Evolutionary conservation across 2,113 vertebrate species (phyloP), one percentile per base, ranked within the genome.

Genomic region (Papio anubis): DNA sequence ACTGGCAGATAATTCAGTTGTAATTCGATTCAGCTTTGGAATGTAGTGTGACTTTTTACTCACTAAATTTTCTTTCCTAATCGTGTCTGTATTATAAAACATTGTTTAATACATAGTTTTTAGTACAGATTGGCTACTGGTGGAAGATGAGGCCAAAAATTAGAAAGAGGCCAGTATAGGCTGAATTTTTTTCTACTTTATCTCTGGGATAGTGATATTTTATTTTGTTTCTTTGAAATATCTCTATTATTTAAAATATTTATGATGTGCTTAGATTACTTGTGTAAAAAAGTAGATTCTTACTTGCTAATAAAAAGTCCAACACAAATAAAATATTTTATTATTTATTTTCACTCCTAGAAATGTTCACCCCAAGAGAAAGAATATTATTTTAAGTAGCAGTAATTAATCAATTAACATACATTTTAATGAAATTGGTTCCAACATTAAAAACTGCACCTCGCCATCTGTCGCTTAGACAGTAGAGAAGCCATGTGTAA

Each of bases 371-470:
- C 30, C 55, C 20, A 38, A 95, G n/a, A 80, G 0, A 87, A 92
- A 86, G 30, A 43, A 79, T 87, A 55, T 40, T 70, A 27, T 40
- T 90, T 89, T 83, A 94, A 94, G 84, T 81, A 90, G 64, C 75
- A 73, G 64, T 83, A 55, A 13, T 89, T 85, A 82, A 55, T 85
- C 48, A 68, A n/a, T 81, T 72, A 93, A 81, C 27, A 16, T 16
- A 57, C 61, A 55, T 93, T 95, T 90, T 91, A 86, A 80, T 86
- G 12, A 88, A 94, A 91, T 95, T 38, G 32, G 48, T 85, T 70
- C n/a, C 55, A 61, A 18, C 23, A 13, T 84, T 92, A 90, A 78
- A 92, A 97, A 72, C 43, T 45, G 17, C 11, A 11, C 40, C 68
- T 86, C 25, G 35, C 55, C 3, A 43, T 5, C 0, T 86, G 10